A percentile compares a stretch with the other conserved stretches of the same genome.
Conservation (phyloP, 2,797 vertebrate species). For the Vipera ursinii region DNA sequence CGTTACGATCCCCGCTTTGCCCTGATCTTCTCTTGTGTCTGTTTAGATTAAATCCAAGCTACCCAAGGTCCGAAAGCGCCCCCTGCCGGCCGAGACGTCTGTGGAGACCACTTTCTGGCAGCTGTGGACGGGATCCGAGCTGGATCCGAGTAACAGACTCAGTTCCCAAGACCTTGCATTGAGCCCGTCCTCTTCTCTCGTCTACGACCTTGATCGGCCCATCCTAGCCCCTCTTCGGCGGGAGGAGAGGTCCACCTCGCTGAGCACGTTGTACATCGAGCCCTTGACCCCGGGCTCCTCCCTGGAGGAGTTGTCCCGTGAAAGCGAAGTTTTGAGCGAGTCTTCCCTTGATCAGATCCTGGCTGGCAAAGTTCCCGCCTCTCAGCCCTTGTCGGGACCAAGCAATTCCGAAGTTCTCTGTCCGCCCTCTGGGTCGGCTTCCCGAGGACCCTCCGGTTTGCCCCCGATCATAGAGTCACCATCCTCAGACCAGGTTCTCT, state of each 20-base stretch:
- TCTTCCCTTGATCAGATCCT: neutral
- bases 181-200: neutral
- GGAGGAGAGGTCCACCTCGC: neutral
- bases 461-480: fast-evolving
- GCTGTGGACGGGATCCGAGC: neutral
- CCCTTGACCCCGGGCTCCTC: neutral
- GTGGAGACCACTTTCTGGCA: slow-evolving; percentile 1
- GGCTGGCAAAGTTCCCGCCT: fast-evolving
- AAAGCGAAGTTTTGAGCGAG: fast-evolving
- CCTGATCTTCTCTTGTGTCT: neutral
- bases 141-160: neutral
- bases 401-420: too few relatives aligned
- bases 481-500: neutral
- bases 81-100: slow-evolving; percentile 34
- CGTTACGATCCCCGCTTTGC: too few relatives aligned
- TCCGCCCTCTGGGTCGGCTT: fast-evolving
- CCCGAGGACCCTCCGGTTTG: neutral
- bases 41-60: slow-evolving; percentile 69
- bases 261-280: too few relatives aligned
- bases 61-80: slow-evolving; percentile 68
- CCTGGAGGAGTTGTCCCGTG: fast-evolving
- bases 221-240: neutral
- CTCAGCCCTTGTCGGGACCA: neutral
- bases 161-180: neutral
- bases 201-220: fast-evolving